Evolutionary conservation across 2,797 vertebrate species (phyloP).

Genomic region (Picus viridis): DNA sequence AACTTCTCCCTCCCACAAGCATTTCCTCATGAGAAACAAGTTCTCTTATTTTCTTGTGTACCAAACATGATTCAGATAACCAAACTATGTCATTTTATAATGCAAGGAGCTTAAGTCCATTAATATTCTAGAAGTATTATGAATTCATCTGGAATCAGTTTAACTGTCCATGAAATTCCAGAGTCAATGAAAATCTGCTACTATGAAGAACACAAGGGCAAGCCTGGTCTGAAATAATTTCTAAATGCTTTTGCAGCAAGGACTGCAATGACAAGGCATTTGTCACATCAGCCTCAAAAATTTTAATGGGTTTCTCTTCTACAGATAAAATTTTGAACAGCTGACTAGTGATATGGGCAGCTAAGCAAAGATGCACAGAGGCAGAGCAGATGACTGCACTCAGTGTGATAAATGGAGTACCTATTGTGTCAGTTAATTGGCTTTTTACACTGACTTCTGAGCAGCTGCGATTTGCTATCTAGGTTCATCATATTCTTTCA

Average conservation of each 20-base stretch:
- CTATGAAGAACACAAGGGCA: background rate
- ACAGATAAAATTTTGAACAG: background rate
- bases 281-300: background rate
- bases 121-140: background rate
- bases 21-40: background rate
- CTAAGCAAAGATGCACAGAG: background rate
- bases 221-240: background rate
- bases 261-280: background rate
- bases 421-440: background rate
- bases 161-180: background rate
- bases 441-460: conserved; percentile 10
- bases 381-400: background rate
- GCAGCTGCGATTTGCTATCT: background rate
- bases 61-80: background rate
- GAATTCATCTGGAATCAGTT: background rate
- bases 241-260: background rate
- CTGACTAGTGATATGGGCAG: background rate
- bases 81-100: background rate
- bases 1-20: background rate
- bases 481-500: background rate
- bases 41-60: background rate
- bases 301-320: background rate
- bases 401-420: conserved; percentile 1
- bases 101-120: background rate
- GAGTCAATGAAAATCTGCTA: background rate